Percentiles rank a stretch among this genome's conserved stretches.
Conservation (phyloP, 2,888 invertebrate genomes). For the Altica lythri region DNA sequence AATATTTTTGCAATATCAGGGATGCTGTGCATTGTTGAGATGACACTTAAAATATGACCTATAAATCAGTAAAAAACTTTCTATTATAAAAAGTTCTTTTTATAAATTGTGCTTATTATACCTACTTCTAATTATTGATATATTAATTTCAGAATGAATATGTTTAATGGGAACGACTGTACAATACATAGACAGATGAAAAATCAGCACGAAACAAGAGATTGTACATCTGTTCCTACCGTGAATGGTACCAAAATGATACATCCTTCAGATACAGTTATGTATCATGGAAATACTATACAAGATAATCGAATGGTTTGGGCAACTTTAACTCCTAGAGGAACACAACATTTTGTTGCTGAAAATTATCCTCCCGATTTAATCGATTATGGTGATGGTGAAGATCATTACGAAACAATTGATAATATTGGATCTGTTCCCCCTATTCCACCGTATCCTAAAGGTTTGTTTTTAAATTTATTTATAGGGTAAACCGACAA, state of each 20-base stretch:
- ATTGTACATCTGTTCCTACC: constrained; percentile 55
- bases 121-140: too few relatives aligned
- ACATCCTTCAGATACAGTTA: constrained; percentile 52
- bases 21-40: too few relatives aligned
- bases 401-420: constrained; percentile 74
- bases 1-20: too few relatives aligned
- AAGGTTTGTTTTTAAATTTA: constrained; percentile 27
- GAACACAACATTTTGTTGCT: constrained; percentile 77
- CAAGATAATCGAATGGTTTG: constrained; percentile 62
- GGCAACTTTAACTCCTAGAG: constrained; percentile 84
- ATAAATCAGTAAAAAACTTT: too few relatives aligned
- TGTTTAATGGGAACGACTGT: constrained; percentile 64
- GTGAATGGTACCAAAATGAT: constrained; percentile 54
- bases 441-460: constrained; percentile 27
- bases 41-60: too few relatives aligned
- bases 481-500: too few relatives aligned
- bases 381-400: constrained; percentile 57
- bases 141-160: constrained; percentile 57
- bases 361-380: constrained; percentile 66
- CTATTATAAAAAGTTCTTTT: too few relatives aligned
- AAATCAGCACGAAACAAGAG: constrained; percentile 53
- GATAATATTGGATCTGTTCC: constrained; percentile 53
- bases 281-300: constrained; percentile 47
- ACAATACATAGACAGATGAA: constrained; percentile 56
- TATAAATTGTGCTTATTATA: too few relatives aligned